Base-by-base conservation (phyloP, 2,888 invertebrate species). In the Lithophane semibrunnea region DNA sequence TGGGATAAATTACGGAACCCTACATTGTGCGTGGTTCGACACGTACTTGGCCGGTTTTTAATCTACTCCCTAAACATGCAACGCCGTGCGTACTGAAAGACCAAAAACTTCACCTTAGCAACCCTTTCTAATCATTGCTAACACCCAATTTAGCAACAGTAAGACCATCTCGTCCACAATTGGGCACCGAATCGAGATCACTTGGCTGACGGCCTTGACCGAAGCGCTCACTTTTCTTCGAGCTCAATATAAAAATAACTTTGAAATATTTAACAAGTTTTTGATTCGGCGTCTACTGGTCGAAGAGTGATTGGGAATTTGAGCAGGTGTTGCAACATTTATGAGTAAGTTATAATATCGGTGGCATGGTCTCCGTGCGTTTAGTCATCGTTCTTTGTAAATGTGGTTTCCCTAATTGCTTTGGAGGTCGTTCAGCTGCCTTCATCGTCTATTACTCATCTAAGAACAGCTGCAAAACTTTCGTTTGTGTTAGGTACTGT, bases 151-250 rank as follows among this genome's bases (percentile, higher is more conserved):
- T 56, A 60, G 67, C 54, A 83, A 72, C 18, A 77, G 18, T 37
- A 21, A 61, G 73, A 64, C 52, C 73, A 83, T 86, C 70, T 75
- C 52, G 61, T 69, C 56, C 73, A 78, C 76, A 82, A 73, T 80
- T 80, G 77, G 72, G 64, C 65, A 52, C 74, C 52, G 66, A 69
- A 86, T 79, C 68, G 79, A 84, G 85, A 79, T 73, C 85, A 88
- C 65, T 82, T 64, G 75, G 79, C 58, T 65, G 71, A 37, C 86
- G 85, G 75, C 87, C 87, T 88, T 87, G 88, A 87, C 88, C 87
- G 78, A 24, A 65, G 73, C 84, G 72, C 84, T 86, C 72, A 83
- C 84, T 86, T 83, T 86, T 73, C 74, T 73, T 64, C 56, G 54
- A 70, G 61, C 60, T 37, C 64, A 42, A 63, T 61, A 74, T 44